Conservation (phyloP, 2,797 vertebrate species). For the Pseudomugil tenellus region DNA sequence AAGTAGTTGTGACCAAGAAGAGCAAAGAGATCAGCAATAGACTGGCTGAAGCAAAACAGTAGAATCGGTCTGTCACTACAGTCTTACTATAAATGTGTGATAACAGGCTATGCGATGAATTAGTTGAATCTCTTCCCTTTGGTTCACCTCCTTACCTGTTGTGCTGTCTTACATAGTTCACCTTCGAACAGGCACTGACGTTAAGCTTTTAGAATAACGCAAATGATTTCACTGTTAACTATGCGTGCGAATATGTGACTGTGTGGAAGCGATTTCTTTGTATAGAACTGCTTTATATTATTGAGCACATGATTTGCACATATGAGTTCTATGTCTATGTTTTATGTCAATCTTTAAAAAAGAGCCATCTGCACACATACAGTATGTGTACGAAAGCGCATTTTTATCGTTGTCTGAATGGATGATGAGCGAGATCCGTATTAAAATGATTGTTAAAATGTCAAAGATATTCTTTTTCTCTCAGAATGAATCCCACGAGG, state of each 20-base stretch:
- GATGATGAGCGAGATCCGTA: slow-evolving; percentile 35
- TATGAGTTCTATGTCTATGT: slow-evolving; percentile 53
- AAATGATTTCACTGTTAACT: slow-evolving; percentile 57
- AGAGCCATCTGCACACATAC: slow-evolving; percentile 60
- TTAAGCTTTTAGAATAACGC: slow-evolving; percentile 66
- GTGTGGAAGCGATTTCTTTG: slow-evolving; percentile 47
- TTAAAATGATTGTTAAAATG: slow-evolving; percentile 59
- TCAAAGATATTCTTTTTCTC: slow-evolving; percentile 4
- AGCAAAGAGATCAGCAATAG: slow-evolving; percentile 99
- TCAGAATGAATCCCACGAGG: background rate
- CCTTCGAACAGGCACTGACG: slow-evolving; percentile 55
- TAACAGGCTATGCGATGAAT: slow-evolving; percentile 84
- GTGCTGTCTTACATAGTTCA: slow-evolving; percentile 50
- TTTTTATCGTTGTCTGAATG: slow-evolving; percentile 58
- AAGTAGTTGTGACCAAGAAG: slow-evolving; percentile 92
- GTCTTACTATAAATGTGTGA: slow-evolving; percentile 31
- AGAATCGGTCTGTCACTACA: slow-evolving; percentile 71
- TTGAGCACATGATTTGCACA: slow-evolving; percentile 74
- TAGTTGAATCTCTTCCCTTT: slow-evolving; percentile 84
- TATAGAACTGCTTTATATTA: slow-evolving; percentile 68
- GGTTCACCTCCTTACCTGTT: slow-evolving; percentile 48
- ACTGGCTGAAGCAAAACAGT: slow-evolving; percentile 98
- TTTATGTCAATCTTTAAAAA: slow-evolving; percentile 50
- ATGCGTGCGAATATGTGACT: slow-evolving; percentile 18
- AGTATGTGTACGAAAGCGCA: slow-evolving; percentile 52